Conservation (phyloP, 2,113 vertebrate genomes). For the Tilapia sparmanii region DNA sequence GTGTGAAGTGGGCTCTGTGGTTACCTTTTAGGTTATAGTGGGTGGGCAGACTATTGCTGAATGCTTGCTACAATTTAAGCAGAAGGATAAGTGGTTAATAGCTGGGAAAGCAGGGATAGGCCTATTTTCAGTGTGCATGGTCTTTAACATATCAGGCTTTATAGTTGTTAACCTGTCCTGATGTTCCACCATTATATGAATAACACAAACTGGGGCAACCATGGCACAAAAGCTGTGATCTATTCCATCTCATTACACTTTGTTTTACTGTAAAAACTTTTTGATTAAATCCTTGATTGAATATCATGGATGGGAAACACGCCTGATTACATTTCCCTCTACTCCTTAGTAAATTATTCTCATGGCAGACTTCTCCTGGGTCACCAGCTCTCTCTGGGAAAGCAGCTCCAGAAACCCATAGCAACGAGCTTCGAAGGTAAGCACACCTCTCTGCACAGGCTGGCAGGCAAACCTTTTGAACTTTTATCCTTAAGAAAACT, state of each 20-base stretch:
- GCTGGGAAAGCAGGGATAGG: neutral
- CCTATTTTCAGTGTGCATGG: neutral
- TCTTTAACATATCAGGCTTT: neutral
- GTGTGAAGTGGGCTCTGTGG: neutral
- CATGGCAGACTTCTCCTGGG: neutral
- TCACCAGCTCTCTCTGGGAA: neutral
- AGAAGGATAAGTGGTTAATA: neutral
- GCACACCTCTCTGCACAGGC: neutral
- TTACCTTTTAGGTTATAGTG: neutral
- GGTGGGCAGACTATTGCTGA: neutral
- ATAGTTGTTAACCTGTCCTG: neutral
- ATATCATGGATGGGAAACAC: neutral
- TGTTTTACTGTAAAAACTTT: neutral
- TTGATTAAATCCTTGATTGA: neutral
- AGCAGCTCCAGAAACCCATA: neutral
- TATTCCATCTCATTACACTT: neutral
- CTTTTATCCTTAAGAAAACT: neutral
- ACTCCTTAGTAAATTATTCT: neutral
- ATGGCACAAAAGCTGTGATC: neutral
- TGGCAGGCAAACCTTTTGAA: neutral
- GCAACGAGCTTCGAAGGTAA: neutral
- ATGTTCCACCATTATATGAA: neutral
- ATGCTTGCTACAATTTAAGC: neutral
- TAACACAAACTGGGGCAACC: neutral
- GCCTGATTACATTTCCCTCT: neutral